A percentile compares a stretch with the other conserved stretches of the same genome.
Evolutionary conservation across 2,113 vertebrate genomes (phyloP).

Genomic region (Salvelinus sp.): DNA sequence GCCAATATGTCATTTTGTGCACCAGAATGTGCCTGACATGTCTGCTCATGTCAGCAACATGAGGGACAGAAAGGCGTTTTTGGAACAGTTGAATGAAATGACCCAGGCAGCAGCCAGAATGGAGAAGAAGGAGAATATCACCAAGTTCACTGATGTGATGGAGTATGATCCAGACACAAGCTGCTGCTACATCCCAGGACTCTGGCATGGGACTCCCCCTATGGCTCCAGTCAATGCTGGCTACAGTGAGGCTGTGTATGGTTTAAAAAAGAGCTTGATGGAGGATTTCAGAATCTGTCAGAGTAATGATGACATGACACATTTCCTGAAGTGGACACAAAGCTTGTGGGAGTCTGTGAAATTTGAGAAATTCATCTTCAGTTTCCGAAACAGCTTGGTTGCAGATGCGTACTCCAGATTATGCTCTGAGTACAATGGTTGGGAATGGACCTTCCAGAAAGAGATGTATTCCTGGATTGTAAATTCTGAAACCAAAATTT

Average conservation of each 20-base stretch:
- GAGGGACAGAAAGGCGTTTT: no score
- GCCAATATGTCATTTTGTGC: no score
- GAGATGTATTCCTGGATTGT: conserved; percentile 1
- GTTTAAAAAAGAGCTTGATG: conserved; percentile 46
- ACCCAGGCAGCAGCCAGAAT: no score
- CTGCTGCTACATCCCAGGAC: no score
- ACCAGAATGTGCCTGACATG: no score
- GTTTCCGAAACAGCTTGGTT: conserved; percentile 46
- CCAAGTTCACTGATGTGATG: no score
- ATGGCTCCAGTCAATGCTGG: conserved; percentile 37
- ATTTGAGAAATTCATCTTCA: conserved; percentile 52
- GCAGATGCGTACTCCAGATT: conserved; percentile 46
- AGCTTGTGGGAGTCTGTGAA: conserved; percentile 45
- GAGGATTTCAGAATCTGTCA: conserved; percentile 16
- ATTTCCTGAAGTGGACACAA: conserved; percentile 40
- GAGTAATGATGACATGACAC: conserved; percentile 19
- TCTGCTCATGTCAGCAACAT: no score
- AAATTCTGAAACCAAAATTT: background rate
- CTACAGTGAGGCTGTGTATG: conserved; percentile 45
- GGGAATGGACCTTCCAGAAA: conserved; percentile 36
- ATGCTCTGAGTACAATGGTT: conserved; percentile 33
- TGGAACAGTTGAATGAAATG: no score
- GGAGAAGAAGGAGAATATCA: no score
- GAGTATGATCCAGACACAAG: no score
- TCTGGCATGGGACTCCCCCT: no score